Conservation (phyloP, 1,140 invertebrate species). For the Drosophila nigrodunni region DNA sequence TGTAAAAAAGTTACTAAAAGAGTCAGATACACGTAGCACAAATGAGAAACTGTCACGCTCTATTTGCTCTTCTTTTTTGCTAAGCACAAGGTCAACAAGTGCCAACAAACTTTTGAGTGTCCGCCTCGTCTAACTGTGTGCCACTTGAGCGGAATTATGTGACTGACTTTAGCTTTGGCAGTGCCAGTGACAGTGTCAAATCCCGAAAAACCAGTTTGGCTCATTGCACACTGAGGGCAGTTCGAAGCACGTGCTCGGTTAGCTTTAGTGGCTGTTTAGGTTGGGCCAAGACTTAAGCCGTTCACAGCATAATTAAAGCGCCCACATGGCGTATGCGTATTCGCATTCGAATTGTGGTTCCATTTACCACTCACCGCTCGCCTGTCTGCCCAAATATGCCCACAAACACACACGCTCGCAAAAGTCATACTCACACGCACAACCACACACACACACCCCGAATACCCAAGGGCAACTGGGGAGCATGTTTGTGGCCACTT, state of each 20-base stretch:
- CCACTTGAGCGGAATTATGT: conserved; percentile 77
- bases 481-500: conserved; percentile 67
- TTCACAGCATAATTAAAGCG: conserved; percentile 71
- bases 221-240: conserved; percentile 60
- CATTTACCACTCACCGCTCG: conserved; percentile 5
- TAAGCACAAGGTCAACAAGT: conserved; percentile 71
- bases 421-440: background rate
- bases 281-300: conserved; percentile 57
- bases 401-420: conserved; percentile 9
- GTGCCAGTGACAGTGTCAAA: conserved; percentile 11
- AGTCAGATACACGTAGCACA: background rate
- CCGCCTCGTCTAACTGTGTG: conserved; percentile 30
- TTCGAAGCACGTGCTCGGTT: conserved; percentile 60
- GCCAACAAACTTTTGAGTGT: conserved; percentile 73
- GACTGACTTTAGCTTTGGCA: conserved; percentile 50
- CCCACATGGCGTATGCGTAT: conserved; percentile 75
- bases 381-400: conserved; percentile 19
- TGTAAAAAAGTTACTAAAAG: background rate
- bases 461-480: conserved; percentile 14
- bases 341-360: conserved; percentile 52
- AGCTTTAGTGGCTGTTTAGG: conserved; percentile 74
- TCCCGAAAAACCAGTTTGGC: conserved; percentile 61
- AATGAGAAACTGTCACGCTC: conserved; percentile 34
- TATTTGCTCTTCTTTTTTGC: conserved; percentile 50
- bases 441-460: conserved; percentile 4